phyloP scores from a whole-genome alignment of 2,797 vertebrate genomes.

The Enteromius unitaeniatus region DNA sequence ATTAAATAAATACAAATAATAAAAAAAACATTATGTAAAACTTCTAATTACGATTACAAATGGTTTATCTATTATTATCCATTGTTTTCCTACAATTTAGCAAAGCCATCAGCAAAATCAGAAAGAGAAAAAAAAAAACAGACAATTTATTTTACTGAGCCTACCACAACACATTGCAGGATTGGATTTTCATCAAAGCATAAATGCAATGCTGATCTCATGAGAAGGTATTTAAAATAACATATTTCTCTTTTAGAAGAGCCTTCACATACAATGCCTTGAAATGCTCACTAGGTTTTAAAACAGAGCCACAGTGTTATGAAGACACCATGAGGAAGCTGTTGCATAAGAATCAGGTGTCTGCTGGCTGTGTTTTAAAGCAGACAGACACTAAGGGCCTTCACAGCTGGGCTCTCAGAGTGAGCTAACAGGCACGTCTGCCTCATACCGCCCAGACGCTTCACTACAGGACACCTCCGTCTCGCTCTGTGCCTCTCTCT shows the following conservation, averaged over 20 bases:
- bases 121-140: not conserved
- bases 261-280: not conserved
- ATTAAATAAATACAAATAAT: not conserved
- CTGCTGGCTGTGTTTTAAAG: slow-evolving; percentile 28
- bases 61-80: not conserved
- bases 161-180: not conserved
- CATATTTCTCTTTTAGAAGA: not conserved
- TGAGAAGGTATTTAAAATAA: not conserved
- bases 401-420: slow-evolving; percentile 38
- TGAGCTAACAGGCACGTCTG: slow-evolving; percentile 39
- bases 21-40: not conserved
- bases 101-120: not conserved
- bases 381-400: slow-evolving; percentile 30
- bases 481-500: not conserved
- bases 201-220: not conserved
- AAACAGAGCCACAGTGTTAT: not conserved
- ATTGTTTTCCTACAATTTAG: not conserved
- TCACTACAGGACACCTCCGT: slow-evolving; percentile 23
- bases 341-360: slow-evolving; percentile 22
- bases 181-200: not conserved
- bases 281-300: not conserved
- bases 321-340: not conserved
- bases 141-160: not conserved
- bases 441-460: slow-evolving; percentile 14
- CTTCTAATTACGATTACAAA: not conserved